Base-by-base conservation (phyloP, 2,888 invertebrate genomes). In the Heliconius charithonia region DNA sequence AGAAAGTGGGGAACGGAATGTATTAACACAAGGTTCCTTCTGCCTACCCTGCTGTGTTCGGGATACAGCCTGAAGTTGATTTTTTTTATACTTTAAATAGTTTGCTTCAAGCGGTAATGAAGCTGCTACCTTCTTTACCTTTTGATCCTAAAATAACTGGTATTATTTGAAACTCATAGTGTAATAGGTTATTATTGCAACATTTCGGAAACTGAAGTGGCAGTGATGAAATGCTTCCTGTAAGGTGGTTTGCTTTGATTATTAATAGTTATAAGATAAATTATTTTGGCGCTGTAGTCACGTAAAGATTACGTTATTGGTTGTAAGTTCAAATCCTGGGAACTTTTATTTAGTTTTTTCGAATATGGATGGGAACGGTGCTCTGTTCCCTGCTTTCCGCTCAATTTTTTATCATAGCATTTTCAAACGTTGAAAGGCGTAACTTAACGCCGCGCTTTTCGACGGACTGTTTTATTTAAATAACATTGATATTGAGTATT, bases 131-230 rank as follows among this genome's bases (percentile, higher is more conserved):
- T 41, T 13, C 45, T 4, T 16, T 4, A 45, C 16, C 0, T 45
- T 45, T 16, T 41, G 13, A 45, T 45, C 16, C 4, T 45, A 16
- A 45, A 45, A 45, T 45, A 16, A 16, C 4, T 16, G 56, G 9
- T 56, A 19, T 66, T 66, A 12, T 45, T 29, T 19, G 51, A 59
- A 32, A 56, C 12, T 29, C 3, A 13, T 59, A 56, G 56, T n/a
- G 29, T 72, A 70, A 72, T 32, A 29, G 29, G 22, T 29, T 72
- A n/a, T 32, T 72, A 73, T 73, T 73, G 25, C 62, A 73, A n/a
- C 37, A 59, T 32, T 73, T 73, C 37, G 73, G 73, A 62, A 41
- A 25, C 16, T 70, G 12, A 41, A 73, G 27, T 63, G 73, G 73
- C 59, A 32, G 22, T 63, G 62, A 73, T 27, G 73, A 37, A 73